These are phyloP conservation scores for Anthoptus insignis DNA, from an alignment of 2,888 invertebrate species.

Conservation along the genomic window DNA sequence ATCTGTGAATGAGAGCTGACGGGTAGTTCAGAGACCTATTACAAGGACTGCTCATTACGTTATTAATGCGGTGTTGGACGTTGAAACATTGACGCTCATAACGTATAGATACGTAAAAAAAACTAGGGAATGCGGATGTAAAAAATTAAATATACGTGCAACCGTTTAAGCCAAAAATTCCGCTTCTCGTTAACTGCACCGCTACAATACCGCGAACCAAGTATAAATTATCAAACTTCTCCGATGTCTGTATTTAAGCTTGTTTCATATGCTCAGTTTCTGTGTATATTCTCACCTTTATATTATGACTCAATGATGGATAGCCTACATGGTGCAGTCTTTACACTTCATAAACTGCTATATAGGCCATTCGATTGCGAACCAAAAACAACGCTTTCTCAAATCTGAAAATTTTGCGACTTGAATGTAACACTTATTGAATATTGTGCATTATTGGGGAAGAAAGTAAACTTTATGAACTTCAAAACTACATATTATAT, in stretches of 20 bases:
- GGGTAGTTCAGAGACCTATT: no score
- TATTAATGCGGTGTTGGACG: no score
- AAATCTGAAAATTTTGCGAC: background rate
- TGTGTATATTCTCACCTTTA: background rate
- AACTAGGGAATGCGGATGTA: no score
- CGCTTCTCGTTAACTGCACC: slow-evolving; percentile 1
- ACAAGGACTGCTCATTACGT: no score
- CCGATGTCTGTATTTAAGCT: background rate
- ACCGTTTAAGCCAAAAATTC: slow-evolving; percentile 2
- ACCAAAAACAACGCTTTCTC: background rate
- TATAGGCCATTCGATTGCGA: slow-evolving; percentile 5
- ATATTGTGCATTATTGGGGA: background rate
- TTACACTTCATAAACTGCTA: slow-evolving; percentile 5
- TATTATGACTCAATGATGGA: background rate
- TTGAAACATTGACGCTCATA: background rate
- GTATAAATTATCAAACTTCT: background rate
- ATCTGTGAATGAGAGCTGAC: no score
- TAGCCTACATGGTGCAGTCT: slow-evolving; percentile 2
- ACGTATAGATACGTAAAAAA: background rate
- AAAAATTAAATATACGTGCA: background rate
- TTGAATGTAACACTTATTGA: no score
- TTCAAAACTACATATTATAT: no score
- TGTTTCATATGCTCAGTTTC: background rate
- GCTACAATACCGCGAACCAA: background rate
- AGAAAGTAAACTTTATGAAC: no score